phyloP scores from a whole-genome alignment of 2,888 invertebrate genomes.

The Hypomecis atomaria region DNA sequence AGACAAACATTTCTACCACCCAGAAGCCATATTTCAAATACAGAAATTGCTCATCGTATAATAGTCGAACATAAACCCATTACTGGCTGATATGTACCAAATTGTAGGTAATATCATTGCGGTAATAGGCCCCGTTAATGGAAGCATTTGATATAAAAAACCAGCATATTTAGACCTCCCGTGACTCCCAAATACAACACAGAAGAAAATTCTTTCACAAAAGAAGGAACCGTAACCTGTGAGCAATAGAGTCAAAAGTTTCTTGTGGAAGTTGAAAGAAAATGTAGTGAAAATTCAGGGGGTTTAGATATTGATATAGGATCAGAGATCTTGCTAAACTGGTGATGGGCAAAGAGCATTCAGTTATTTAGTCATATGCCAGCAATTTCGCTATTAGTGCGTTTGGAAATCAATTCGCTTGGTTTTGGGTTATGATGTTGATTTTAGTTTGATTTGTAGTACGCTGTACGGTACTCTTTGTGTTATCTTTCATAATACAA shows the following conservation, averaged over 20 bases:
- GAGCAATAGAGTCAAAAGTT: slow-evolving; percentile 11
- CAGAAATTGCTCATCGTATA: slow-evolving; percentile 43
- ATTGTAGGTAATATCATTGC: slow-evolving; percentile 74
- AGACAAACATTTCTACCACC: slow-evolving; percentile 23
- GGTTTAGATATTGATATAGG: slow-evolving; percentile 52
- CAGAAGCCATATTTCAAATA: slow-evolving; percentile 25
- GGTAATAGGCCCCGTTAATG: slow-evolving; percentile 70
- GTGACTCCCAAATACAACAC: slow-evolving; percentile 44
- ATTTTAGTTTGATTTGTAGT: slow-evolving; percentile 40
- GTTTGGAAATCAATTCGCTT: slow-evolving; percentile 71
- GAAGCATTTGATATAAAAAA: slow-evolving; percentile 60
- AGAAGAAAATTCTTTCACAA: slow-evolving; percentile 34
- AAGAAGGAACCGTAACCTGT: slow-evolving; percentile 12
- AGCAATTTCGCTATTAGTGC: slow-evolving; percentile 70
- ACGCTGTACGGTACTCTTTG: background rate
- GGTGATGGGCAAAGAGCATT: slow-evolving; percentile 59
- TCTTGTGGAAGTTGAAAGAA: background rate
- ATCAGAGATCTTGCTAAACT: slow-evolving; percentile 47
- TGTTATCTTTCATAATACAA: background rate
- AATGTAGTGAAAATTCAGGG: slow-evolving; percentile 39
- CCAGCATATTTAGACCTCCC: slow-evolving; percentile 53
- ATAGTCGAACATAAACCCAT: slow-evolving; percentile 58
- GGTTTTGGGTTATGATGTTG: slow-evolving; percentile 49
- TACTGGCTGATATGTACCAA: slow-evolving; percentile 66
- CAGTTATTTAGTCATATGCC: slow-evolving; percentile 75